phyloP scores from a whole-genome alignment of 2,113 vertebrate genomes.

The Clarias magur region DNA sequence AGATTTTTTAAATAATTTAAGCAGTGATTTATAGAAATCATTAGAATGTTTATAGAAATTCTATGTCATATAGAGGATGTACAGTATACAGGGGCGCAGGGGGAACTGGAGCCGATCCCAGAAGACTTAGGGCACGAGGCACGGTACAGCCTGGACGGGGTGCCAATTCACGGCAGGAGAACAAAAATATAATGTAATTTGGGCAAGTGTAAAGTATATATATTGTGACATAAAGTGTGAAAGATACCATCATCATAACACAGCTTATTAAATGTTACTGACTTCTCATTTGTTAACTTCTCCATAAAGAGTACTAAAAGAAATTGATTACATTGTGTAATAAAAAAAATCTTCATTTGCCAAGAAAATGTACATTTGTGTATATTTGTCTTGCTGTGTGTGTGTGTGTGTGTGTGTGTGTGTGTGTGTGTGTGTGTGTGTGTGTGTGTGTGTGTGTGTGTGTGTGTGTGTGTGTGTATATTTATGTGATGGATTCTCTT shows the following conservation, averaged over 20 bases:
- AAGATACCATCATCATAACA: not conserved
- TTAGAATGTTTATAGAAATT: not conserved
- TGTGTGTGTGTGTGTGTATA: not conserved
- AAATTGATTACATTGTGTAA: slow-evolving; percentile 1
- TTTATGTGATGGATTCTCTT: not conserved
- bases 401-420: not conserved
- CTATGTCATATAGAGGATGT: not conserved
- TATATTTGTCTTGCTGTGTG: not conserved
- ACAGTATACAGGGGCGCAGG: too few species aligned
- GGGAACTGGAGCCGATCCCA: too few species aligned
- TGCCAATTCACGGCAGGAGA: too few species aligned
- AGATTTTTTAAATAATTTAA: not conserved
- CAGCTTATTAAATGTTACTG: not conserved
- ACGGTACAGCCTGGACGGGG: too few species aligned
- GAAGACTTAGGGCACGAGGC: too few species aligned
- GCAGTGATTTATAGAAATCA: not conserved
- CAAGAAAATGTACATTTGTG: not conserved
- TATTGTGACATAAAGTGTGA: not conserved
- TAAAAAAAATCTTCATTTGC: not conserved
- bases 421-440: too few species aligned
- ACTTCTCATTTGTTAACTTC: not conserved
- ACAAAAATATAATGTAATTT: not conserved
- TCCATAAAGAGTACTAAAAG: not conserved
- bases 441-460: not conserved
- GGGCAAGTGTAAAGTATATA: not conserved